These are phyloP conservation scores for Entomyzon cyanotis DNA, from an alignment of 2,113 vertebrate species.

Conservation along the genomic window DNA sequence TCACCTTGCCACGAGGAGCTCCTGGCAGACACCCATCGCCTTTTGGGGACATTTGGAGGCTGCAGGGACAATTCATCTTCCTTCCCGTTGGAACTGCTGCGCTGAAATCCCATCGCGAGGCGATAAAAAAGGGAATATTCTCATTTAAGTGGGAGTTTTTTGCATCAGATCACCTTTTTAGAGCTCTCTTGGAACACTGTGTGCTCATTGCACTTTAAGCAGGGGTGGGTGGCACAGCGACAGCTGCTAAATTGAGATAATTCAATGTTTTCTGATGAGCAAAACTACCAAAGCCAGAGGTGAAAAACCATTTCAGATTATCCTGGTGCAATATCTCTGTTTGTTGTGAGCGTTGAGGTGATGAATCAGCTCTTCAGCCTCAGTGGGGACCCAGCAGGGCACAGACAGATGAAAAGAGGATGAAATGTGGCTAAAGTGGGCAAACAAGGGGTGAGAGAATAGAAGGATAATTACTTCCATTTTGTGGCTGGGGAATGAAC, in stretches of 20 bases:
- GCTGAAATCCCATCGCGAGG: background rate
- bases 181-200: background rate
- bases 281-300: background rate
- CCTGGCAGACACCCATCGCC: background rate
- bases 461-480: background rate
- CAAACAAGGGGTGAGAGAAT: background rate
- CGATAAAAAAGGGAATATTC: background rate
- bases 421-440: background rate
- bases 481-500: background rate
- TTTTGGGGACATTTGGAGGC: background rate
- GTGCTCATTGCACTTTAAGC: background rate
- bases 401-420: background rate
- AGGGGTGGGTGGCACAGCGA: background rate
- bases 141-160: background rate
- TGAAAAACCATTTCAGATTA: background rate
- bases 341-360: rapidly evolving
- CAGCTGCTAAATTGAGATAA: background rate
- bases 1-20: background rate
- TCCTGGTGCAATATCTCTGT: rapidly evolving
- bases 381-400: background rate
- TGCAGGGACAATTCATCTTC: background rate
- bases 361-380: background rate
- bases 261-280: background rate
- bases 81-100: background rate
- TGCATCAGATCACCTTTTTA: background rate